Percentiles rank a stretch among this genome's conserved stretches.
phyloP scores from a whole-genome alignment of 2,797 vertebrate species.

The Gadopsis bispinosus region DNA sequence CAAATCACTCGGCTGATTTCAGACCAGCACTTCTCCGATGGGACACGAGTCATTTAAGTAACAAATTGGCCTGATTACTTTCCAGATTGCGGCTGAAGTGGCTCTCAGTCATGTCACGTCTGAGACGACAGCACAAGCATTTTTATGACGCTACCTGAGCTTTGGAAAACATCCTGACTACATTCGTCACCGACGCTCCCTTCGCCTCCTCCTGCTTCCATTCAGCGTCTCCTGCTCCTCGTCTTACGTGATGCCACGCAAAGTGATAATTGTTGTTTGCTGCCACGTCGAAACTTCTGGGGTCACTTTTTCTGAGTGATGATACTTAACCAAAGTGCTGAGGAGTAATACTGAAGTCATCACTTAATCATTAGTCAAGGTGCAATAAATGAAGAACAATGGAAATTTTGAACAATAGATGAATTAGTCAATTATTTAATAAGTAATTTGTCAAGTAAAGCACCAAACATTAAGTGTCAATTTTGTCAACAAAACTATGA shows the following conservation, averaged over 20 bases:
- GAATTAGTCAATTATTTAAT: not conserved
- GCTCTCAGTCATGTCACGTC: conserved; percentile 71
- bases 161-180: conserved; percentile 25
- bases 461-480: not conserved
- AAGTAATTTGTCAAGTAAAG: not conserved
- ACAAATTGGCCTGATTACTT: conserved; percentile 80
- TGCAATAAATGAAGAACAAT: not conserved
- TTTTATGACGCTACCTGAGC: conserved; percentile 59
- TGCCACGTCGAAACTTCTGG: not conserved
- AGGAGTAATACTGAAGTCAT: not conserved
- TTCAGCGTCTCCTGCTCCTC: not conserved
- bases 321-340: not conserved
- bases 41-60: conserved; percentile 78
- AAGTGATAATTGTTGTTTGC: not conserved
- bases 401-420: not conserved
- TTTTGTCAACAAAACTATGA: not conserved
- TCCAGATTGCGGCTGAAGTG: conserved; percentile 76
- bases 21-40: conserved; percentile 57
- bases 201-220: not conserved
- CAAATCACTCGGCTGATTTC: conserved; percentile 62
- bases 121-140: conserved; percentile 49
- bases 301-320: not conserved
- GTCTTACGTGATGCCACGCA: not conserved
- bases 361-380: not conserved
- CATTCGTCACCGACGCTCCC: conserved; percentile 4